Evolutionary conservation across 2,888 invertebrate species (phyloP).

Genomic region (Schizotus pectinicornis): DNA sequence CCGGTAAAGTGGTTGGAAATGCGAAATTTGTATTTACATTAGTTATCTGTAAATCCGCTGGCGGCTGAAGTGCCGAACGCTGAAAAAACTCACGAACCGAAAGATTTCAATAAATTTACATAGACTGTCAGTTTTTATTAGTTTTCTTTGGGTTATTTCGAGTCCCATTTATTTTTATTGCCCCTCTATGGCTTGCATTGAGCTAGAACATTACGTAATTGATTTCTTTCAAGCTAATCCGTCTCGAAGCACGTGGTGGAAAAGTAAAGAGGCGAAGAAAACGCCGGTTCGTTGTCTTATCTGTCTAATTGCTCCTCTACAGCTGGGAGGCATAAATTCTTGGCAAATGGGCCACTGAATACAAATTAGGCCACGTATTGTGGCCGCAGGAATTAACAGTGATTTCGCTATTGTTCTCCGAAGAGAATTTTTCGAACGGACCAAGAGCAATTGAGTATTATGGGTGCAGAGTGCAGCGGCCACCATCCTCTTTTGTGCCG

Average conservation of each 20-base stretch:
- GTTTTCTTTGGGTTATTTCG: constrained; percentile 41
- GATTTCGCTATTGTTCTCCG: constrained; percentile 36
- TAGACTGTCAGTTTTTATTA: constrained; percentile 44
- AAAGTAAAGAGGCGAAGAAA: constrained; percentile 9
- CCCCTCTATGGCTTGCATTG: constrained; percentile 25
- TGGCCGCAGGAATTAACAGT: constrained; percentile 38
- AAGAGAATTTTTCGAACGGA: constrained; percentile 26
- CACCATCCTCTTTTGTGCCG: too few relatives aligned
- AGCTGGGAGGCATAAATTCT: constrained; percentile 39
- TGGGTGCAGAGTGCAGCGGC: neutral
- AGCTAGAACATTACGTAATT: constrained; percentile 36
- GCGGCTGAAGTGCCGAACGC: constrained; percentile 32
- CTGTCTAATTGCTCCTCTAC: constrained; percentile 43
- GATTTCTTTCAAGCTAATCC: constrained; percentile 31
- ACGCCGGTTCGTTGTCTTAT: constrained; percentile 38
- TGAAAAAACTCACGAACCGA: constrained; percentile 38
- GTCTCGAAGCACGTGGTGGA: neutral
- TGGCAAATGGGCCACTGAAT: constrained; percentile 36
- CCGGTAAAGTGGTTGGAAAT: constrained; percentile 40
- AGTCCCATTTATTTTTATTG: constrained; percentile 43
- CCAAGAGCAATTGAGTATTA: constrained; percentile 21
- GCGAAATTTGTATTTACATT: constrained; percentile 52
- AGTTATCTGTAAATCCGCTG: constrained; percentile 48
- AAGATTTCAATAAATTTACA: constrained; percentile 54
- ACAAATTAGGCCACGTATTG: constrained; percentile 40